Conservation (phyloP, 2,888 invertebrate genomes). For the Sinopyrophorus schimmeli region DNA sequence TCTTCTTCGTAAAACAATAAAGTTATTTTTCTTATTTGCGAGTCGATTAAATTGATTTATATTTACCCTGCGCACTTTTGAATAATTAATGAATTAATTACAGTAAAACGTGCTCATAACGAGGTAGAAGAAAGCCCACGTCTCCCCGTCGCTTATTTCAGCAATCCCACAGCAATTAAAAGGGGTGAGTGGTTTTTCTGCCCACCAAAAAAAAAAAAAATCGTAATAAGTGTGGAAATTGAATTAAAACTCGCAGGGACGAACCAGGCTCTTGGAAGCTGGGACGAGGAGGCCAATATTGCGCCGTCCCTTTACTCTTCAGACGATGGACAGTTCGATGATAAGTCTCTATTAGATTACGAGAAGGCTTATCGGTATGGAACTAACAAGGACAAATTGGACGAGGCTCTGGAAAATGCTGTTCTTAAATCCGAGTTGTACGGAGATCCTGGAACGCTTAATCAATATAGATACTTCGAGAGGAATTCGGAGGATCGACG, state of each 20-base stretch:
- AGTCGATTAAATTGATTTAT: no score
- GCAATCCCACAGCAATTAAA: slow-evolving; percentile 52
- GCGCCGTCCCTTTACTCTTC: slow-evolving; percentile 36
- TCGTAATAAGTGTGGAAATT: not conserved
- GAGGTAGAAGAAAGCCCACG: slow-evolving; percentile 43
- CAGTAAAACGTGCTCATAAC: slow-evolving; percentile 51
- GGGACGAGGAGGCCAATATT: slow-evolving; percentile 19
- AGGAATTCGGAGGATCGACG: slow-evolving; percentile 44
- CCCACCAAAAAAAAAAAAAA: not conserved
- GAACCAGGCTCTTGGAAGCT: slow-evolving; percentile 10
- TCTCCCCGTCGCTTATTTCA: slow-evolving; percentile 44
- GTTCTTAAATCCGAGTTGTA: slow-evolving; percentile 66
- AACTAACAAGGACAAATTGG: slow-evolving; percentile 50
- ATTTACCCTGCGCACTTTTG: no score
- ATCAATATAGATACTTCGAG: slow-evolving; percentile 52
- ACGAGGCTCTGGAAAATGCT: slow-evolving; percentile 60
- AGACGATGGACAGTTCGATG: slow-evolving; percentile 45
- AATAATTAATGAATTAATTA: no score
- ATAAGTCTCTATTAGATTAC: slow-evolving; percentile 51
- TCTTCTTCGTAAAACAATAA: no score
- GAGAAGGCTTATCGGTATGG: slow-evolving; percentile 53
- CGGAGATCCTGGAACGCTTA: slow-evolving; percentile 62
- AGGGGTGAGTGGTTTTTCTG: slow-evolving; percentile 44
- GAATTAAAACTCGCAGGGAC: slow-evolving; percentile 15
- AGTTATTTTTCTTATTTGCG: no score